Base-by-base conservation (phyloP, 2,113 vertebrate genomes). In the Chinchilla lanigera region DNA sequence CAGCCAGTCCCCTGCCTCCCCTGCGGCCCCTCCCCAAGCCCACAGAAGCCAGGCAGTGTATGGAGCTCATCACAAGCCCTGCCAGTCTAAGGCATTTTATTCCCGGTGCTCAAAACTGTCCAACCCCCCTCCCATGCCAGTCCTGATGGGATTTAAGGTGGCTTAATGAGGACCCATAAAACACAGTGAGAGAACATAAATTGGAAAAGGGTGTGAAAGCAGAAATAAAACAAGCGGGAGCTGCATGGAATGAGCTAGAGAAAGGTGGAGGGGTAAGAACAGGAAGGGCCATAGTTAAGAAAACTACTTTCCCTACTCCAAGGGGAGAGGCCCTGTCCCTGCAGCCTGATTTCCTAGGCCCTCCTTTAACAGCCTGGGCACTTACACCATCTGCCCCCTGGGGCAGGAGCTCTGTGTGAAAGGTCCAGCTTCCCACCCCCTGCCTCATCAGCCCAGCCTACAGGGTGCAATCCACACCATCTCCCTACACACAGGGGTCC, bases 221-320 rank as follows among this genome's bases (percentile, higher is more conserved):
- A 75, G 81, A 84, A 96, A 93, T 83, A 63, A 82, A 92, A 83
- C 13, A 69, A 81, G n/a, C 38, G 47, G 56, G 54, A 44, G 28
- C 63, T 47, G 11, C 28, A 12, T 13, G 33, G 75, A 38, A 35
- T 10, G 24, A 33, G 56, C 63, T 24, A n/a, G 47, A 24, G 52
- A 44, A 26, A 2, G 6, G 12, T 7, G 44, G 35, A 13, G 10
- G 13, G 44, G 8, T 77, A 41, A 73, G 63, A n/a, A 58, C 14
- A 44, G n/a, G 63, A 63, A 38, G 33, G 5, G 35, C 65, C 47
- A 10, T 13, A 52, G 24, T 24, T 50, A 33, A 93, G 90, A 12
- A 16, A 22, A 61, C 26, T 9, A 20, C 26, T 19, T 7, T 2
- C 1, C 12, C 9, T 13, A n/a, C 14, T 1, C 54, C 41, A 26